Evolutionary conservation across 2,113 vertebrate species (phyloP).

Genomic region (Oenanthe melanoleuca): DNA sequence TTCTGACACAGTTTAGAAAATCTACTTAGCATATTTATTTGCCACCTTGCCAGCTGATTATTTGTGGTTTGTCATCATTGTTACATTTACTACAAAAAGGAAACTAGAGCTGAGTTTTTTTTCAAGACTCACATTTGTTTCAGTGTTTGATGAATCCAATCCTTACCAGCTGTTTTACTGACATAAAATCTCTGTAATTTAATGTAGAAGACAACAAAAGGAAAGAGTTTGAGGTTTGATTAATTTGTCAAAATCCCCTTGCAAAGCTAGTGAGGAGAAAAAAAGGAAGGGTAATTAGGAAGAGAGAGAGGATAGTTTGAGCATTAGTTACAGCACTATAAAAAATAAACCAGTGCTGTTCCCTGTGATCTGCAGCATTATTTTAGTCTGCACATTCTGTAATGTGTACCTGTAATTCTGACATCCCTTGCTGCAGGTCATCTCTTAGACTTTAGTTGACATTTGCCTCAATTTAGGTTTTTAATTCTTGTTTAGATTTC

Average conservation of each 20-base stretch:
- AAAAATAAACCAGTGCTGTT: background rate
- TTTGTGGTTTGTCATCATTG: background rate
- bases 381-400: background rate
- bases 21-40: background rate
- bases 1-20: background rate
- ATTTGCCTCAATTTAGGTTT: background rate
- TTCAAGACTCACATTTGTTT: background rate
- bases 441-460: background rate
- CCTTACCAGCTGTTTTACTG: background rate
- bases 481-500: background rate
- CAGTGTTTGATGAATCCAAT: background rate
- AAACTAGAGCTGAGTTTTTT: background rate
- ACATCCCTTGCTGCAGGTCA: background rate
- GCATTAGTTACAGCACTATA: background rate
- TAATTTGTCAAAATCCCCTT: background rate
- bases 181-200: background rate
- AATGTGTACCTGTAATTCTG: background rate
- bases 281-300: background rate
- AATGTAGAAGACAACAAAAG: background rate
- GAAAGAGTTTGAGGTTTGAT: background rate
- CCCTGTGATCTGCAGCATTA: background rate
- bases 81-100: background rate
- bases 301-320: background rate
- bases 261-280: background rate
- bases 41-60: background rate